Evolutionary conservation across 2,888 invertebrate species (phyloP), one percentile per base, ranked within the genome.

Genomic region (Sminthurides aquaticus): DNA sequence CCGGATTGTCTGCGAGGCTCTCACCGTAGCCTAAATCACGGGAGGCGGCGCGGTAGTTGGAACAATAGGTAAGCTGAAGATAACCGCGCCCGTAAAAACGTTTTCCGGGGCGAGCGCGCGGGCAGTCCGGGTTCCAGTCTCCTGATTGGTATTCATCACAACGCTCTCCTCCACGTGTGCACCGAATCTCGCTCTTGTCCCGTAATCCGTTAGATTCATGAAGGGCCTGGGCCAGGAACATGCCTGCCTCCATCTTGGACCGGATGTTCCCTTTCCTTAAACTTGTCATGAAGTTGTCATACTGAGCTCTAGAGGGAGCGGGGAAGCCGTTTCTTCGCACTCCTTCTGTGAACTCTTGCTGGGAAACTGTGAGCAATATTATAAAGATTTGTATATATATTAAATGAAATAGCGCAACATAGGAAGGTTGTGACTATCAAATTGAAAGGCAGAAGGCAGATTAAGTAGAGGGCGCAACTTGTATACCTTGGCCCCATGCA

Each of bases 11-110:
- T 18, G 28, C 49, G 2, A 67, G 54, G 1, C 2, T 2, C 8
- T 64, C 26, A 1, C 56, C 67, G 1, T 57, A 25, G 2, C 64
- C 64, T 1, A 66, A 56, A 34, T 49, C 62, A n/a, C 34, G 5
- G n/a, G 28, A 20, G 1, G 67, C 67, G 26, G 59, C 29, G 3
- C 27, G 24, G 55, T 67, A 67, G 48, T 64, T 64, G 27, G 57
- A 54, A 34, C 57, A 67, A 26, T 29, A 57, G 1, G 49, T 57
- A 3, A 57, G 43, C 29, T 63, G 63, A 49, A 63, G 48, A 48
- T 58, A 63, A 18, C 63, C 63, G 1, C 63, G 57, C 1, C 63
- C 63, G 29, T 58, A 48, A 34, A 52, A 63, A n/a, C 25, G 18
- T 22, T 62, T 34, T 15, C 43, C 11, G 2, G 43, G 43, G 24